A percentile compares a stretch with the other conserved stretches of the same genome.
Conservation (phyloP, 2,113 vertebrate genomes). For the Caracal caracal region DNA sequence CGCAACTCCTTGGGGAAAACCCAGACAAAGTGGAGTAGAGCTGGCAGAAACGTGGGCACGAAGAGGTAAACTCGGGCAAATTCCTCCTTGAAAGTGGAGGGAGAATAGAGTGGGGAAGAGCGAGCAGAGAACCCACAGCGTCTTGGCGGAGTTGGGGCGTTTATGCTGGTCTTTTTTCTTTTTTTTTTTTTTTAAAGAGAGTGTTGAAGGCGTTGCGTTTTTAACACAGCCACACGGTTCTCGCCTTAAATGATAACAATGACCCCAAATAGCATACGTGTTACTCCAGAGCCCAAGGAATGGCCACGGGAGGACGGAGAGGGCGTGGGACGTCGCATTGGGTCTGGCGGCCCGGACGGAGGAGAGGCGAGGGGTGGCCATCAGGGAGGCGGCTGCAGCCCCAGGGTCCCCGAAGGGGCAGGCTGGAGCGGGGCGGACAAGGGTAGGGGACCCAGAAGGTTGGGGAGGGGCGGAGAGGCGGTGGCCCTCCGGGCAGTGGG, state of each 20-base stretch:
- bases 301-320: background rate
- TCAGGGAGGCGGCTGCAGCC: background rate
- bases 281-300: slow-evolving; percentile 56
- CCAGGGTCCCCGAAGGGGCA: background rate
- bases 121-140: background rate
- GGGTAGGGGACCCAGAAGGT: background rate
- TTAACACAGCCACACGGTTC: slow-evolving; percentile 51
- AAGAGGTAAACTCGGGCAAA: slow-evolving; percentile 55
- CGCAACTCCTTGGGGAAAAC: background rate
- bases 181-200: slow-evolving; percentile 7
- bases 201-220: slow-evolving; percentile 33
- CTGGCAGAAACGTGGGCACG: slow-evolving; percentile 18
- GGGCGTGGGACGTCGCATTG: background rate
- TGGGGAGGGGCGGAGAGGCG: background rate
- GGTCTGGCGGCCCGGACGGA: background rate
- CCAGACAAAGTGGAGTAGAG: background rate
- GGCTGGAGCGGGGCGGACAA: background rate
- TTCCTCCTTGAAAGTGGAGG: background rate
- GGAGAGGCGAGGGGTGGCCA: background rate
- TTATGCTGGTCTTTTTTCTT: background rate
- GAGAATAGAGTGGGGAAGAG: background rate
- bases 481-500: background rate
- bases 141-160: background rate
- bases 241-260: slow-evolving; percentile 56
- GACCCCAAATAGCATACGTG: slow-evolving; percentile 44